phyloP scores from a whole-genome alignment of 2,113 vertebrate genomes.

The Brachypteracias leptosomus region DNA sequence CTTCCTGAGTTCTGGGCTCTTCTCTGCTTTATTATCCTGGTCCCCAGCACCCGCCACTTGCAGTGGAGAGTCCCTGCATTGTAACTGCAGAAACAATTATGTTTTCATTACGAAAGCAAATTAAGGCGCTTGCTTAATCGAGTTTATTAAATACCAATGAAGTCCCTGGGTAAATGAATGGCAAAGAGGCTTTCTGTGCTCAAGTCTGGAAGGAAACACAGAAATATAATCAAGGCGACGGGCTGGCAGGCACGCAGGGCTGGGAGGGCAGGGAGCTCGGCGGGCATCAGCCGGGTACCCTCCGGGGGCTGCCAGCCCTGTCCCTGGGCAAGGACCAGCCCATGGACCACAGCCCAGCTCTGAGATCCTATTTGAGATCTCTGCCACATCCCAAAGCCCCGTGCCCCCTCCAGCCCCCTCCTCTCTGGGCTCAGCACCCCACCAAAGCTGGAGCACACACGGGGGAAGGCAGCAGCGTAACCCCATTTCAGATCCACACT shows the following conservation, averaged over 20 bases:
- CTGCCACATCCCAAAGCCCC: rapidly evolving
- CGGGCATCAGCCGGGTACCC: rapidly evolving
- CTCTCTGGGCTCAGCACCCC: rapidly evolving
- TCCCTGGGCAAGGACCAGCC: neutral
- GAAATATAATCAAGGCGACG: neutral
- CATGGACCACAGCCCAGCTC: rapidly evolving
- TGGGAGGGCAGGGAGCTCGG: neutral
- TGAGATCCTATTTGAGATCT: rapidly evolving
- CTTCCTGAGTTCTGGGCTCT: neutral
- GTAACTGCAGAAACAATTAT: slow-evolving; percentile 66
- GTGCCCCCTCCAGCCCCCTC: neutral
- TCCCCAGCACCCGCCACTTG: slow-evolving; percentile 15
- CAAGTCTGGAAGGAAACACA: neutral
- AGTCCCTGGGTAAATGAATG: slow-evolving; percentile 46
- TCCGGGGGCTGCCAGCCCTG: neutral
- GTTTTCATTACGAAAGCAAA: slow-evolving; percentile 69
- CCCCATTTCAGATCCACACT: neutral
- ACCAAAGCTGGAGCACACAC: rapidly evolving
- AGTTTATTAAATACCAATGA: slow-evolving; percentile 70
- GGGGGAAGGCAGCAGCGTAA: neutral
- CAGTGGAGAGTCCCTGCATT: slow-evolving; percentile 25
- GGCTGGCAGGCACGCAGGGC: neutral
- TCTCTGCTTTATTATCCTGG: neutral
- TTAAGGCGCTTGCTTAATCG: slow-evolving; percentile 66
- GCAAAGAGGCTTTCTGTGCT: slow-evolving; percentile 30